Evolutionary conservation across 53 echinoderm and acorn worm species (phyloP), one percentile per base, ranked within the genome.

Genomic region (Paracentrotus lividus): DNA sequence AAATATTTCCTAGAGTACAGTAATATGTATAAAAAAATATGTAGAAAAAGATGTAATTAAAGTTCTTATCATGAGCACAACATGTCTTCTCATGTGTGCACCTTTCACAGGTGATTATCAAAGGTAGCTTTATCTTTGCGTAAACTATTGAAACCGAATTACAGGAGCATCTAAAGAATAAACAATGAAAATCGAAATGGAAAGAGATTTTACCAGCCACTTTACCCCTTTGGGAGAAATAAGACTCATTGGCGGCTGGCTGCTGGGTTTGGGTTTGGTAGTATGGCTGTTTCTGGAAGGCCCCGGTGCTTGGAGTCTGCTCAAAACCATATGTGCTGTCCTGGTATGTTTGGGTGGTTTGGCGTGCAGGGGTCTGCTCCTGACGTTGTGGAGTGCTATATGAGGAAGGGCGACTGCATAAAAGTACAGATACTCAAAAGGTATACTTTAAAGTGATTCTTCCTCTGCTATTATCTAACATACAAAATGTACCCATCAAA

Each of bases 211-310:
- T 57, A 88, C 93, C 90, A 47, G 88, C 94, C 65, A 93, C 67
- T 85, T 95, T 95, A 44, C 96, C 93, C 36, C 95, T 95, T 49
- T 96, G 95, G 27, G 94, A 55, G 68, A 96, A 98, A 69, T 97
- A 97, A 53, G 95, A 88, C 18, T 96, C 96, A 14, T 94, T 97
- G 38, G 96, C 64, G 40, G 94, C 85, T 34, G 94, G 96, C 93
- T 96, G 97, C 90, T 97, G 97, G 12, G 96, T 95, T 84, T 93
- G 96, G 52, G 95, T 95, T 59, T 95, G 99, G 87, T 98, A 98
- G 94, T 98, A 98, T 21, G 99, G 96, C 95, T 96, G 96, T 64
- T 98, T 98, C 58, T 98, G 97, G 53, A 96, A 97, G 12, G 97
- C 84, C 5, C 94, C 94, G 5, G 94, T 93, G 4, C 95, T 91